phyloP scores from a whole-genome alignment of 2,797 vertebrate species.

The Sardinella longiceps region DNA sequence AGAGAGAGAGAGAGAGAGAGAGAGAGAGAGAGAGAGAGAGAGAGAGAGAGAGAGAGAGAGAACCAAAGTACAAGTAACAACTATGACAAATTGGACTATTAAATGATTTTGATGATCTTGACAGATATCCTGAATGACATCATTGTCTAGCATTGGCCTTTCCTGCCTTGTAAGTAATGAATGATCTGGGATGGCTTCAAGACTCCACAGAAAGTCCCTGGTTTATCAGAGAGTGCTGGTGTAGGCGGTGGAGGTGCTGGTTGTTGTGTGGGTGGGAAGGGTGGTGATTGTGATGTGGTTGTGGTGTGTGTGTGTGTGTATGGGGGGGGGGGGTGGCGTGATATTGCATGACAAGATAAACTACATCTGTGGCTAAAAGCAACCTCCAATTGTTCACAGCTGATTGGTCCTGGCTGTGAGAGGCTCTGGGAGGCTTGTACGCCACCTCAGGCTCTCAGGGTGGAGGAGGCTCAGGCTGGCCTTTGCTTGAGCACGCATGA shows the following conservation, averaged over 20 bases:
- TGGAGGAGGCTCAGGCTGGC: background rate
- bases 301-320: too few relatives aligned
- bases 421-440: background rate
- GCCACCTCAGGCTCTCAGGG: background rate
- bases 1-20: background rate
- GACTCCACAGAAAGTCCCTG: background rate
- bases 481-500: background rate
- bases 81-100: background rate
- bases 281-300: too few relatives aligned
- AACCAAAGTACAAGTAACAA: too few relatives aligned
- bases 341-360: background rate
- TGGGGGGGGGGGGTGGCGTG: background rate
- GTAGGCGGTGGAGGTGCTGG: background rate
- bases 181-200: background rate
- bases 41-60: background rate
- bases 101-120: constrained; percentile 22
- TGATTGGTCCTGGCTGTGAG: constrained; percentile 16
- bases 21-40: background rate
- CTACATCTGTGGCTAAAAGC: constrained; percentile 17
- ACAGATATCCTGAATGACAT: background rate
- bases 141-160: background rate
- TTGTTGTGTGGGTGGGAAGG: background rate
- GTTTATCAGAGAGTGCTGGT: background rate
- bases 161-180: background rate
- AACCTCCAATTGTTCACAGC: constrained; percentile 18